phyloP scores from a whole-genome alignment of 2,888 invertebrate species.

The Hoplodrina blanda region DNA sequence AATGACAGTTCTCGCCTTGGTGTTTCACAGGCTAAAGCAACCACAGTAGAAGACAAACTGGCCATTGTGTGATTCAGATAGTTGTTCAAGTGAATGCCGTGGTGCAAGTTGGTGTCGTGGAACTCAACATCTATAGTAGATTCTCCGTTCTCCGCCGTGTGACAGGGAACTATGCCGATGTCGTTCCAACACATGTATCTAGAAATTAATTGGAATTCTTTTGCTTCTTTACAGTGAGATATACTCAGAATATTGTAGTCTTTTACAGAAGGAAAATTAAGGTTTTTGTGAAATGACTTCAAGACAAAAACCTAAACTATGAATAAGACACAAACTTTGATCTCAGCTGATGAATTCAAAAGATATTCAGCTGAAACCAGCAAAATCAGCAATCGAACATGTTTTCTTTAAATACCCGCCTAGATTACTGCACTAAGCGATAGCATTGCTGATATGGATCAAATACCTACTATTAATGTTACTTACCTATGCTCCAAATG shows the following conservation, averaged over 20 bases:
- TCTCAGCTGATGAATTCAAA: too few relatives aligned
- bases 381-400: too few relatives aligned
- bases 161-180: constrained; percentile 96
- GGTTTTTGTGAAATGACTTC: neutral
- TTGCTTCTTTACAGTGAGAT: neutral
- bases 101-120: constrained; percentile 97
- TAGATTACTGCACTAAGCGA: neutral
- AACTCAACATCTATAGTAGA: constrained; percentile 98
- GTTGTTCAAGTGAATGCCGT: constrained; percentile 97
- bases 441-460: neutral
- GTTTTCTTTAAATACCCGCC: neutral
- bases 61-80: constrained; percentile 96
- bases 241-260: too few relatives aligned
- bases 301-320: too few relatives aligned
- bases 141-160: constrained; percentile 93
- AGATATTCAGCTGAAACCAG: too few relatives aligned
- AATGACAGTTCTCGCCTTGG: constrained; percentile 89
- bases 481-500: constrained; percentile 94
- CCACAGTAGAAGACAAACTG: constrained; percentile 94
- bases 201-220: constrained; percentile 46
- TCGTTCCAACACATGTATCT: constrained; percentile 97
- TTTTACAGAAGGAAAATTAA: too few relatives aligned
- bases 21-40: constrained; percentile 94
- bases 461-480: neutral
- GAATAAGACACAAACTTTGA: too few relatives aligned